Evolutionary conservation across 2,888 invertebrate species (phyloP).

Genomic region (Parthenolecanium corni): DNA sequence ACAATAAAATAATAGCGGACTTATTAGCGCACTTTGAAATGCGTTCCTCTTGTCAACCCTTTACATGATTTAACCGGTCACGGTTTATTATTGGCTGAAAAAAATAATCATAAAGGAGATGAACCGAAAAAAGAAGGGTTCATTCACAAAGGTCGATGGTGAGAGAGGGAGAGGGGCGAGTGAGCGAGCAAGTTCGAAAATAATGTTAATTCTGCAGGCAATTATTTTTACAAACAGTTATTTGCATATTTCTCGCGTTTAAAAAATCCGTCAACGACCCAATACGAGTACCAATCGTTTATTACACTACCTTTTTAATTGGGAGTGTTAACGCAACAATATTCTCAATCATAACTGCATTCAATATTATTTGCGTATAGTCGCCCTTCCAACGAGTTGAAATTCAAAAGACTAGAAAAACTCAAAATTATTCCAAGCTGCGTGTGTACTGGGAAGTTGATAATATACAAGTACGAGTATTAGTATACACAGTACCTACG

Average conservation of each 20-base stretch:
- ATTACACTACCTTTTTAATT: slow-evolving; percentile 13
- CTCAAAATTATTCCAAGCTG: too few species aligned
- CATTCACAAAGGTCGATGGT: slow-evolving; percentile 4
- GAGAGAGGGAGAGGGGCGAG: too few species aligned
- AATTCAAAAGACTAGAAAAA: too few species aligned
- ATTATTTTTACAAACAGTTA: slow-evolving; percentile 13
- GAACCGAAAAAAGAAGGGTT: not conserved
- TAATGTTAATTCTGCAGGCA: slow-evolving; percentile 13
- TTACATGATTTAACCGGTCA: slow-evolving; percentile 19
- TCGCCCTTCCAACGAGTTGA: not conserved
- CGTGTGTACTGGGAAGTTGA: too few species aligned
- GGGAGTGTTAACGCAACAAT: slow-evolving; percentile 8
- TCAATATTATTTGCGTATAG: too few species aligned
- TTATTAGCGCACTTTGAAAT: slow-evolving; percentile 13
- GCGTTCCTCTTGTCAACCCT: slow-evolving; percentile 15
- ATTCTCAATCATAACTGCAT: slow-evolving; percentile 17
- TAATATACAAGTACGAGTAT: too few species aligned
- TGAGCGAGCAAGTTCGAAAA: slow-evolving; percentile 9
- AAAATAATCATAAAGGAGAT: not conserved
- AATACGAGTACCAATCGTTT: not conserved
- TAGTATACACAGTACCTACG: too few species aligned
- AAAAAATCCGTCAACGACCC: not conserved
- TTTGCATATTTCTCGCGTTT: slow-evolving; percentile 21
- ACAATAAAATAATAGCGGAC: slow-evolving; percentile 22
- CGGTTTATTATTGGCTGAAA: slow-evolving; percentile 10